Percentiles rank a stretch among this genome's conserved stretches.
These are phyloP conservation scores for Schizothorax lantsangensis DNA, from an alignment of 2,797 vertebrate genomes.

Conservation along the genomic window DNA sequence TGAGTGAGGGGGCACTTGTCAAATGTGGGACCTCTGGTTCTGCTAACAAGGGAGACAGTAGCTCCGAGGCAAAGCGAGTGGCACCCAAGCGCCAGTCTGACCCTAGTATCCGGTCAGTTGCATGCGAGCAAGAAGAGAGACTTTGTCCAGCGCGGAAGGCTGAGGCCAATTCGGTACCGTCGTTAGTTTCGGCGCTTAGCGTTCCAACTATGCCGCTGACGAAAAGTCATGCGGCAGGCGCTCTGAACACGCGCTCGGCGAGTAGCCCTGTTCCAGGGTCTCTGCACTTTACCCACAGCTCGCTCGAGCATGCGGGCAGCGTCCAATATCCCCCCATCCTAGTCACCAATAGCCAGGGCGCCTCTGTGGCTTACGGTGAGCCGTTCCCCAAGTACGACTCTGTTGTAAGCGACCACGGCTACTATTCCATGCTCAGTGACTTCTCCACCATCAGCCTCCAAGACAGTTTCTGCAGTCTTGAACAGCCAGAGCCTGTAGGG, in stretches of 20 bases:
- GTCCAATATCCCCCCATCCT: slow-evolving; percentile 98
- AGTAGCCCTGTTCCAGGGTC: slow-evolving; percentile 98
- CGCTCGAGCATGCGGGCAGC: slow-evolving; percentile 94
- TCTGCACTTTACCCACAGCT: slow-evolving; percentile 93
- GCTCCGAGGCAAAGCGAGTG: slow-evolving; percentile 92
- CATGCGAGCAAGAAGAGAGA: slow-evolving; percentile 90
- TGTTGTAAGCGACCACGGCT: slow-evolving; percentile 90
- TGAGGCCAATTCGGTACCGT: slow-evolving; percentile 95
- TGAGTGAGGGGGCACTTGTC: slow-evolving; percentile 94
- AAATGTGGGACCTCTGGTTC: slow-evolving; percentile 86
- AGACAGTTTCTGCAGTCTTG: slow-evolving; percentile 94
- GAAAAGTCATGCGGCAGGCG: slow-evolving; percentile 95
- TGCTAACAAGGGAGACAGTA: slow-evolving; percentile 82
- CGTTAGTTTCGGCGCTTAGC: slow-evolving; percentile 95
- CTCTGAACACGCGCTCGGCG: slow-evolving; percentile 96
- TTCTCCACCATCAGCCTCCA: slow-evolving; percentile 96
- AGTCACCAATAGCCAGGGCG: slow-evolving; percentile 97
- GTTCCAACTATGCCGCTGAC: slow-evolving; percentile 93
- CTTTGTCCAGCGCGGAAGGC: slow-evolving; percentile 88
- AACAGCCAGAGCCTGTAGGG: slow-evolving; percentile 72
- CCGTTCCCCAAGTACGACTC: slow-evolving; percentile 97
- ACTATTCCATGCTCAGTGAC: slow-evolving; percentile 96
- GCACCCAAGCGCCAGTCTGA: slow-evolving; percentile 97
- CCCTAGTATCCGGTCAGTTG: slow-evolving; percentile 95
- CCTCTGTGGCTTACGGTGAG: slow-evolving; percentile 91